Percentiles rank a stretch among this genome's conserved stretches.
Evolutionary conservation across 2,888 invertebrate species (phyloP).

Genomic region (Dolichopus griseipennis): DNA sequence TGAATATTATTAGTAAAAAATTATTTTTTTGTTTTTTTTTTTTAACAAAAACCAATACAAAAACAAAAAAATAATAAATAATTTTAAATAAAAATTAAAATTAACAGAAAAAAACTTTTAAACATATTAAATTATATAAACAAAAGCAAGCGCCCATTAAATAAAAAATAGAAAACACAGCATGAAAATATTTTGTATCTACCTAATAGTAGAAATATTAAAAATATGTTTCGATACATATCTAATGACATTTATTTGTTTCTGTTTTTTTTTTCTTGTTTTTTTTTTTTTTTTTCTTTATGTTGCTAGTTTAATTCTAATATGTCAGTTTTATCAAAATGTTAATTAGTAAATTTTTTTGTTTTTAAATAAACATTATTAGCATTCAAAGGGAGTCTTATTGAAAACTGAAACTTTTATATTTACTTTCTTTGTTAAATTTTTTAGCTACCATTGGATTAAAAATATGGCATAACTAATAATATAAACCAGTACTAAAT

Average conservation of each 20-base stretch:
- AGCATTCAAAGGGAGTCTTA: too few species aligned
- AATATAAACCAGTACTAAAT: too few species aligned
- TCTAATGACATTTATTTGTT: slow-evolving; percentile 6
- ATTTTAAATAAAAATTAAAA: too few species aligned
- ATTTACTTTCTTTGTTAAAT: too few species aligned
- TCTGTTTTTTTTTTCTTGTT: neutral
- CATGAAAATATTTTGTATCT: neutral
- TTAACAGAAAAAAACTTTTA: neutral
- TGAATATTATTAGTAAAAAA: neutral
- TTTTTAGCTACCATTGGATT: too few species aligned
- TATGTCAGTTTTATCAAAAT: neutral
- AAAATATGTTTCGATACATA: slow-evolving; percentile 2
- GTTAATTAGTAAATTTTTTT: too few species aligned
- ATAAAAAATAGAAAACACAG: neutral
- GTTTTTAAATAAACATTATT: too few species aligned
- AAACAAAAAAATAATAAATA: neutral
- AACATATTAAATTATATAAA: neutral
- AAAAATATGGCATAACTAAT: too few species aligned
- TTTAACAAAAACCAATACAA: neutral
- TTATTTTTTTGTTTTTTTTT: neutral
- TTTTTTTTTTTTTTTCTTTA: neutral
- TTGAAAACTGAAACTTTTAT: too few species aligned
- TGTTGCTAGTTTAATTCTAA: neutral
- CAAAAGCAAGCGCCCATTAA: too few species aligned
- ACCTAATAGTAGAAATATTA: neutral